Evolutionary conservation across 2,797 vertebrate genomes (phyloP).

Genomic region (Trachops cirrhosus): DNA sequence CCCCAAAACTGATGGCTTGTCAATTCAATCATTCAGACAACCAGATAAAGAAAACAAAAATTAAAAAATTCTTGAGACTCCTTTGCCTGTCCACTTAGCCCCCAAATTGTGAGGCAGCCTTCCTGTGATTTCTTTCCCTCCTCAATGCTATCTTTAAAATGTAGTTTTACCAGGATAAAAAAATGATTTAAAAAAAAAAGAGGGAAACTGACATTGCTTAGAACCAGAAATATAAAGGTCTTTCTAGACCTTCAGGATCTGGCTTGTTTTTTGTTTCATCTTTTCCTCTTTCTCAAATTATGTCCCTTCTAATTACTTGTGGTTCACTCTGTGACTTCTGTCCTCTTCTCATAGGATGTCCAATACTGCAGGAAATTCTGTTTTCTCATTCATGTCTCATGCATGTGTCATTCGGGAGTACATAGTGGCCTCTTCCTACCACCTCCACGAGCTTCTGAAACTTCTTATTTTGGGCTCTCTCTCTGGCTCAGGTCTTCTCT

Average conservation of each 20-base stretch:
- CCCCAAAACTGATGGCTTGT: not conserved
- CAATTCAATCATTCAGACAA: not conserved
- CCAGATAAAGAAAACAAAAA: not conserved
- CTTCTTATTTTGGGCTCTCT: not conserved
- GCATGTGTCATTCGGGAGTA: not conserved
- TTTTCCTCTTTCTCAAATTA: not conserved
- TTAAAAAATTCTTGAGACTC: not conserved
- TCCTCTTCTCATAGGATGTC: not conserved
- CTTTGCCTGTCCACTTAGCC: not conserved
- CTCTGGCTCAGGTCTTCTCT: not conserved
- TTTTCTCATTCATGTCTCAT: not conserved
- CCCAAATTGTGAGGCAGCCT: not conserved
- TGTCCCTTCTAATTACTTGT: not conserved
- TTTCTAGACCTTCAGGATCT: not conserved
- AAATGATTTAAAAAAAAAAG: not conserved
- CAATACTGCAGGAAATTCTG: not conserved
- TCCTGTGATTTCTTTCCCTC: not conserved
- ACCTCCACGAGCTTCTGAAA: not conserved
- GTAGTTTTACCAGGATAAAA: not conserved
- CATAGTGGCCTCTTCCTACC: not conserved
- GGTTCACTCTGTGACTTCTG: not conserved
- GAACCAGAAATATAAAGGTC: not conserved
- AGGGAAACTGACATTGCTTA: not conserved
- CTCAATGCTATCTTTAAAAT: not conserved
- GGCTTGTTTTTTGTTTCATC: not conserved